phyloP scores from a whole-genome alignment of 2,888 invertebrate species.

The Dryomyza anilis region DNA sequence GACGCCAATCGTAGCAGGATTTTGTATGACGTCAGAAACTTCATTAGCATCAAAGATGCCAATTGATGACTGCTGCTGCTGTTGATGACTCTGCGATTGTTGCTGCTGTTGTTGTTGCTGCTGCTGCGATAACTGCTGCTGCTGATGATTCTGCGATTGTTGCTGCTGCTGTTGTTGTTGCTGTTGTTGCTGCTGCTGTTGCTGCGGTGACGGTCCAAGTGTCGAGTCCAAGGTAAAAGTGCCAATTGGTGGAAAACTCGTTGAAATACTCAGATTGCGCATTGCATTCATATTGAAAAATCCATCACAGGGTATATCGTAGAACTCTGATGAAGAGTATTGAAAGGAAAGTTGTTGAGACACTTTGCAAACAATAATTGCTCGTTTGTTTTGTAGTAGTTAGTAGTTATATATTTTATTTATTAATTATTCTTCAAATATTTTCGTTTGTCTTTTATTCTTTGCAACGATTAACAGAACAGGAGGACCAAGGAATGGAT shows the following conservation, averaged over 20 bases:
- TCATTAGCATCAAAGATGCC: conserved; percentile 59
- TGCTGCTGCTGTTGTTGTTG: conserved; percentile 47
- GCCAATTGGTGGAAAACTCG: conserved; percentile 61
- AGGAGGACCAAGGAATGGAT: too few species aligned
- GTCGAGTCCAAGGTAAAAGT: conserved; percentile 60
- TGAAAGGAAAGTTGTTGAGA: too few species aligned
- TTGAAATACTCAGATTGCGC: conserved; percentile 59
- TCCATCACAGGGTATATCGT: conserved; percentile 58
- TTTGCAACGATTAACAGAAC: conserved; percentile 17
- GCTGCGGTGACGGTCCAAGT: conserved; percentile 42
- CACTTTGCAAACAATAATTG: too few species aligned
- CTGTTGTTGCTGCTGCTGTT: conserved; percentile 32
- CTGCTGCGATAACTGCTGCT: conserved; percentile 49
- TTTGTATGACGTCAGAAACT: conserved; percentile 53
- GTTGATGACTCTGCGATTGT: conserved; percentile 41
- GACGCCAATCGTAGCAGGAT: conserved; percentile 58
- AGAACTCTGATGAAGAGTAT: conserved; percentile 49
- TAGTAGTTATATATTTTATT: not conserved
- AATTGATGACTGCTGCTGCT: conserved; percentile 50
- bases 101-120: conserved; percentile 31
- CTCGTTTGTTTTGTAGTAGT: too few species aligned
- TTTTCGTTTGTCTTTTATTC: conserved; percentile 20
- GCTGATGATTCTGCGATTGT: conserved; percentile 44
- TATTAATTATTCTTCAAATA: conserved; percentile 10
- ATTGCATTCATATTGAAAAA: conserved; percentile 60